phyloP scores from a whole-genome alignment of 2,888 invertebrate genomes.

The Pollenia angustigena region DNA sequence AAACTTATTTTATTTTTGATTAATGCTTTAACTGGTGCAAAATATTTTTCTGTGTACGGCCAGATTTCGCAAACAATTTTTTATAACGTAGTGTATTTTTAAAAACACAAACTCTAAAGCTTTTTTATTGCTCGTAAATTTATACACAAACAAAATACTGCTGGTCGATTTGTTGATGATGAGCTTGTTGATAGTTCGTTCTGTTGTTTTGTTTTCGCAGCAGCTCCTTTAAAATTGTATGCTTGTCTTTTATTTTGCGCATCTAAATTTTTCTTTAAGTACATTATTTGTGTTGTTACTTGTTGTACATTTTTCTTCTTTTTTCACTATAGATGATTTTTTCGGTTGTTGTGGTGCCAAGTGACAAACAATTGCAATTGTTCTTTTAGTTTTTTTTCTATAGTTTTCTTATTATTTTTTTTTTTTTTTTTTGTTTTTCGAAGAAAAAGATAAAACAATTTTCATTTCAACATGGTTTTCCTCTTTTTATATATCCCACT shows the following conservation, averaged over 20 bases:
- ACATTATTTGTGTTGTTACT: slow-evolving; percentile 1
- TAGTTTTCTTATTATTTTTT: neutral
- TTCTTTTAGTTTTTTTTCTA: slow-evolving; percentile 27
- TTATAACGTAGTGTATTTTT: too few species aligned
- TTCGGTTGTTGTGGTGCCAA: slow-evolving; percentile 60
- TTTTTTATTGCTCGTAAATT: too few species aligned
- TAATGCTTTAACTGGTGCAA: too few species aligned
- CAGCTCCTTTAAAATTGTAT: too few species aligned
- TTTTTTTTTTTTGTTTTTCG: slow-evolving; percentile 28
- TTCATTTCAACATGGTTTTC: slow-evolving; percentile 66
- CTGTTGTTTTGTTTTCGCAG: too few species aligned
- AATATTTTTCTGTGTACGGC: too few species aligned
- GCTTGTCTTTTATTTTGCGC: neutral
- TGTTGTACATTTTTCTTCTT: slow-evolving; percentile 5
- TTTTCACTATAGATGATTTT: slow-evolving; percentile 38
- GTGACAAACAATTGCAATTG: slow-evolving; percentile 67
- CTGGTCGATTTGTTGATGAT: neutral
- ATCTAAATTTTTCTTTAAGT: neutral
- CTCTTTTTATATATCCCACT: slow-evolving; percentile 1
- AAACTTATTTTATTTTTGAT: too few species aligned
- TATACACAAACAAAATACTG: neutral
- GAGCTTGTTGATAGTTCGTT: slow-evolving; percentile 27
- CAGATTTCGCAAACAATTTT: too few species aligned
- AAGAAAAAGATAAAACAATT: slow-evolving; percentile 65
- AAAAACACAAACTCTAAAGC: too few species aligned